A percentile compares a stretch with the other conserved stretches of the same genome.
Conservation (phyloP, 2,888 invertebrate species). For the Branchellion lobata region DNA sequence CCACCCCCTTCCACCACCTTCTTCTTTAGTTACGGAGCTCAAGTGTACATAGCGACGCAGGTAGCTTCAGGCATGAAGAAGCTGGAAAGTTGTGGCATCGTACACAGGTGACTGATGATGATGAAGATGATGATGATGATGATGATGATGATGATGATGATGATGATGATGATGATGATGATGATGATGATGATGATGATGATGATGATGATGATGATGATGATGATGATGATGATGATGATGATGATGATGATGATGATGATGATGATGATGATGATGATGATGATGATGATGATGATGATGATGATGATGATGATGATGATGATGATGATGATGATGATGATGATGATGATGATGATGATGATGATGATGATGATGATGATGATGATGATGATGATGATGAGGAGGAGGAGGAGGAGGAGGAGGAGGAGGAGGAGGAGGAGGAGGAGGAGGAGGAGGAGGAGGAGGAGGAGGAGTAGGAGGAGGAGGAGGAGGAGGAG, state of each 20-base stretch:
- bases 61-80: slow-evolving; percentile 87
- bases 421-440: not conserved
- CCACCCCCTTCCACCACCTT: too few relatives aligned
- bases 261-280: slow-evolving; percentile 27
- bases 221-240: slow-evolving; percentile 24
- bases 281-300: slow-evolving; percentile 9
- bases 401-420: too few relatives aligned
- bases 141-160: not conserved
- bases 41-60: slow-evolving; percentile 79
- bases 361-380: slow-evolving; percentile 41
- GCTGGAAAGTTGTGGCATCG: slow-evolving; percentile 81
- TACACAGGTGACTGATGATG: slow-evolving; percentile 67
- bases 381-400: slow-evolving; percentile 38
- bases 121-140: slow-evolving; percentile 12
- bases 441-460: not conserved
- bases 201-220: slow-evolving; percentile 27
- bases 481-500: not conserved
- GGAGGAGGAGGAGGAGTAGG: not conserved
- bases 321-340: slow-evolving; percentile 18
- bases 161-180: slow-evolving; percentile 20
- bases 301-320: slow-evolving; percentile 23
- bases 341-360: slow-evolving; percentile 22
- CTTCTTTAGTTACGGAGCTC: slow-evolving; percentile 73
- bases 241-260: slow-evolving; percentile 26
- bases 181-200: slow-evolving; percentile 26